Evolutionary conservation across 2,888 invertebrate species (phyloP).

Genomic region (Mycogona germanica): DNA sequence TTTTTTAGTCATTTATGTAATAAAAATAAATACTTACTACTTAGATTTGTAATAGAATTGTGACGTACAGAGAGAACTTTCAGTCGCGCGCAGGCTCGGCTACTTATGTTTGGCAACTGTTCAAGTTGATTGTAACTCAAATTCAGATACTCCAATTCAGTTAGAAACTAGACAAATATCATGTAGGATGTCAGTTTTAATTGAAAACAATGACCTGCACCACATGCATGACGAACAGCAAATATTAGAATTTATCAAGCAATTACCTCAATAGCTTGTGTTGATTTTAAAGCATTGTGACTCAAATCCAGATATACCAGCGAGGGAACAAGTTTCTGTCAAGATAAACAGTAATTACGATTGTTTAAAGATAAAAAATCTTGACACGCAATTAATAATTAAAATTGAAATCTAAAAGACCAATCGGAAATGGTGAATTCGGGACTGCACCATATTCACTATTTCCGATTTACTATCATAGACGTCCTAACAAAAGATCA

Average conservation of each 20-base stretch:
- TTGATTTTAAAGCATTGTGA: constrained; percentile 46
- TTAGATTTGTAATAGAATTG: constrained; percentile 50
- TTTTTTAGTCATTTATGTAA: background rate
- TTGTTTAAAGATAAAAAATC: background rate
- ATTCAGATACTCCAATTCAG: constrained; percentile 49
- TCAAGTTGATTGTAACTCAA: constrained; percentile 49
- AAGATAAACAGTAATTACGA: background rate
- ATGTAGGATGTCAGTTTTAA: background rate
- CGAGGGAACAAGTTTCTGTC: constrained; percentile 43
- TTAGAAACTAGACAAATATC: constrained; percentile 40
- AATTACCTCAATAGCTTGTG: constrained; percentile 31
- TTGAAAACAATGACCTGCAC: background rate
- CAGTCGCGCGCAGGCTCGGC: constrained; percentile 42
- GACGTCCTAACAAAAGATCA: too few species aligned
- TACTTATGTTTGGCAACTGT: constrained; percentile 44
- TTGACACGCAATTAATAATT: background rate
- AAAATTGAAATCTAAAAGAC: background rate
- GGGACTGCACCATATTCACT: too few species aligned
- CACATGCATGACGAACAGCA: background rate
- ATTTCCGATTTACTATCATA: too few species aligned
- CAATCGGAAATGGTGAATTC: too few species aligned
- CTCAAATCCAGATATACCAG: constrained; percentile 50
- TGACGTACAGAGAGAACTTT: constrained; percentile 47
- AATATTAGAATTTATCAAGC: background rate
- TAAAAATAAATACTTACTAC: constrained; percentile 37